phyloP scores from a whole-genome alignment of 2,888 invertebrate species.

The Spilosoma lubricipeda region DNA sequence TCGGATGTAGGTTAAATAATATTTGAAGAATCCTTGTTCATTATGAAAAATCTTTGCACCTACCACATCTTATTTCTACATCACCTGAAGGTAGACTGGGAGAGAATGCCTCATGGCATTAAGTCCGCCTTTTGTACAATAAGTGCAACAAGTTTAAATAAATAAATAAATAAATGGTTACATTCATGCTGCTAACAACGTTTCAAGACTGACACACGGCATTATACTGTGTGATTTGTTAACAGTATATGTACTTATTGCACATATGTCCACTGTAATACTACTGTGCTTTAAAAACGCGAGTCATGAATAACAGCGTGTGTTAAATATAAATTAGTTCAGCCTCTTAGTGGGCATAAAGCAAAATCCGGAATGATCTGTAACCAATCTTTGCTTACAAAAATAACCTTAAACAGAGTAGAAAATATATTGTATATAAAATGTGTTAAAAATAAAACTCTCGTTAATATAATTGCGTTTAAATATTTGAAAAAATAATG shows the following conservation, averaged over 20 bases:
- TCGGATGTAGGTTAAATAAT: too few relatives aligned
- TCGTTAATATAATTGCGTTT: conserved; percentile 21
- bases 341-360: conserved; percentile 23
- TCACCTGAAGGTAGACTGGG: too few relatives aligned
- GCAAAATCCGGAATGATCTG: conserved; percentile 30
- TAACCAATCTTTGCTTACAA: conserved; percentile 30
- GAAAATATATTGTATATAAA: conserved; percentile 28
- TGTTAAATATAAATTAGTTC: conserved; percentile 37
- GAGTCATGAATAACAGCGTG: conserved; percentile 37
- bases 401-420: conserved; percentile 26
- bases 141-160: too few relatives aligned
- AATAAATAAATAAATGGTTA: too few relatives aligned
- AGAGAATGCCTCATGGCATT: too few relatives aligned
- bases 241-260: neutral
- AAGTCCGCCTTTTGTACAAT: too few relatives aligned
- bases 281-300: conserved; percentile 3
- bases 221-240: neutral
- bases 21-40: too few relatives aligned
- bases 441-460: conserved; percentile 23
- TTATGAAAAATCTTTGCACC: too few relatives aligned
- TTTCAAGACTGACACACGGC: neutral
- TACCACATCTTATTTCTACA: too few relatives aligned
- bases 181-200: neutral
- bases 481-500: conserved; percentile 33
- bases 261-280: neutral